Percentiles rank a stretch among this genome's conserved stretches.
Conservation (phyloP, 64 coral and sea anemone genomes). For the Montipora capricornis region DNA sequence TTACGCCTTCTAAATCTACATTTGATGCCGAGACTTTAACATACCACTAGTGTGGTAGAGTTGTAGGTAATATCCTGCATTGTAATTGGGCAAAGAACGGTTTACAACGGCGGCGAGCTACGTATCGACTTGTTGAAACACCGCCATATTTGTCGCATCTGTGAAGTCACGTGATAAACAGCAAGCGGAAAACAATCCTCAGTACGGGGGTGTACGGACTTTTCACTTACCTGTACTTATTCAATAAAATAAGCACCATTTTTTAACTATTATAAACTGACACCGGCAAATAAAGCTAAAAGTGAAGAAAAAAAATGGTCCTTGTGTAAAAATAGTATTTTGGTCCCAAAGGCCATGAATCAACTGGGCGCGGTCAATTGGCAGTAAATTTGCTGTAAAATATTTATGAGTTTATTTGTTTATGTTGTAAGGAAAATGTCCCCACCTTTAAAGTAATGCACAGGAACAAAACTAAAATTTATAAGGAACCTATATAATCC, state of each 20-base stretch:
- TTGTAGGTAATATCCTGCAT: background rate
- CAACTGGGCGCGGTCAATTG: background rate
- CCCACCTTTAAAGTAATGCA: background rate
- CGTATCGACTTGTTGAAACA: background rate
- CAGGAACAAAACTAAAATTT: too few species aligned
- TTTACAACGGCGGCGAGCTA: too few species aligned
- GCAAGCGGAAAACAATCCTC: too few species aligned
- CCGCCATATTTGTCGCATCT: background rate
- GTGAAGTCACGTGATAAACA: slow-evolving; percentile 4
- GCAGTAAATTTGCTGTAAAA: background rate
- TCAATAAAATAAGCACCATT: too few species aligned
- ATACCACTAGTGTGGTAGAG: background rate
- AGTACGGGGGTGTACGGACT: too few species aligned
- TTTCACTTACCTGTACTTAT: too few species aligned
- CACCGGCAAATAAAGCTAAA: too few species aligned
- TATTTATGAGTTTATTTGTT: slow-evolving; percentile 31
- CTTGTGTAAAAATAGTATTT: too few species aligned
- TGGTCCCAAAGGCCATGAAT: background rate
- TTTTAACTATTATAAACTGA: too few species aligned
- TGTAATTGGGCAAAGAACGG: background rate
- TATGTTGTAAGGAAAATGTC: background rate
- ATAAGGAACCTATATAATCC: too few species aligned
- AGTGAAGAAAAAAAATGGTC: too few species aligned
- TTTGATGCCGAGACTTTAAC: background rate
- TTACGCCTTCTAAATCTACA: background rate